Percentiles rank a stretch among this genome's conserved stretches.
Conservation (phyloP, 92 coral and sea anemone species). For the Actinernus sp. region DNA sequence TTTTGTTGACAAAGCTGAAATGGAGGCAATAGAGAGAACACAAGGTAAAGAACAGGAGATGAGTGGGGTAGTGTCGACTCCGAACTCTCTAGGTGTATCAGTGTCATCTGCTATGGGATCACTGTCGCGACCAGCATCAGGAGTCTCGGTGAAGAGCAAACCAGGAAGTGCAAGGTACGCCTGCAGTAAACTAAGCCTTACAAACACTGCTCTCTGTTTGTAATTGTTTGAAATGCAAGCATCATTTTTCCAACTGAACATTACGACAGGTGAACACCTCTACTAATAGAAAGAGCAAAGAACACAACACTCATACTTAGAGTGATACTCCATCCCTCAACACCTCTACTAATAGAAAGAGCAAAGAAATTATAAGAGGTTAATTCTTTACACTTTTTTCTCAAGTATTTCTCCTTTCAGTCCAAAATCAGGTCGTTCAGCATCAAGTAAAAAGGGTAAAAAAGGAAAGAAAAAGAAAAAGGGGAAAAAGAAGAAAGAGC, state of each 20-base stretch:
- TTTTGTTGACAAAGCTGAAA: slow-evolving; percentile 96
- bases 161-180: slow-evolving; percentile 42
- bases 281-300: too few species aligned
- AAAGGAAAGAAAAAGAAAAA: slow-evolving; percentile 88
- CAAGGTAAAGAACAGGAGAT: slow-evolving; percentile 60
- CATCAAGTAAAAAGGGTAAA: slow-evolving; percentile 78
- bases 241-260: too few species aligned
- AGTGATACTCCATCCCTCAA: too few species aligned
- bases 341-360: too few species aligned
- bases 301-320: too few species aligned
- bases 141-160: slow-evolving; percentile 65
- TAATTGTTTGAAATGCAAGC: too few species aligned
- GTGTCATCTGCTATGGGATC: slow-evolving; percentile 77
- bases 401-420: slow-evolving; percentile 27
- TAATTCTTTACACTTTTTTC: too few species aligned
- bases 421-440: slow-evolving; percentile 65
- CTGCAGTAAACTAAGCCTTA: too few species aligned
- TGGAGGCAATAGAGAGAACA: slow-evolving; percentile 93
- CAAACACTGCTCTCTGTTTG: too few species aligned
- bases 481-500: slow-evolving; percentile 90
- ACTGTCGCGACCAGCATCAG: slow-evolving; percentile 75
- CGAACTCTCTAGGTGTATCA: slow-evolving; percentile 61
- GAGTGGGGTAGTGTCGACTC: slow-evolving; percentile 3
- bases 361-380: too few species aligned
- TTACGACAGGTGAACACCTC: too few species aligned